Evolutionary conservation across 2,888 invertebrate species (phyloP).

Genomic region (Dicyrtoma fusca): DNA sequence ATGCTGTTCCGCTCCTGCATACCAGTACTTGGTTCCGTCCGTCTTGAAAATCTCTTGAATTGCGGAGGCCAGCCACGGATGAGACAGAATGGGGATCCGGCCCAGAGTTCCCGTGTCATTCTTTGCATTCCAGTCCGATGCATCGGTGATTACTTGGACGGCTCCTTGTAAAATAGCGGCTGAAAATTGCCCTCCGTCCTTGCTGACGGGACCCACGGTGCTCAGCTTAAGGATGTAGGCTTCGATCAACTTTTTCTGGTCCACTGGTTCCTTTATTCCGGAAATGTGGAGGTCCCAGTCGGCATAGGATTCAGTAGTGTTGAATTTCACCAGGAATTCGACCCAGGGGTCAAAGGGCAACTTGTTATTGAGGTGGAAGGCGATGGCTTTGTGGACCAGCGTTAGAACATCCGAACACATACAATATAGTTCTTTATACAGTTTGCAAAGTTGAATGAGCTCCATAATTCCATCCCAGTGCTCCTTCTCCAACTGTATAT

Average conservation of each 20-base stretch:
- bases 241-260: neutral
- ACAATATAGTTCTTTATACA: conserved; percentile 45
- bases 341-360: neutral
- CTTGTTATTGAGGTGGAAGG: neutral
- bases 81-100: neutral
- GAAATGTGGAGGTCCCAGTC: neutral
- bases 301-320: neutral
- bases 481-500: conserved; percentile 37
- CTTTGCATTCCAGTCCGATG: neutral
- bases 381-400: conserved; percentile 1
- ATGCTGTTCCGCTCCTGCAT: neutral
- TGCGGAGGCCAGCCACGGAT: neutral
- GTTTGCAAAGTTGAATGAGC: conserved; percentile 44
- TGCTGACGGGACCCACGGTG: neutral
- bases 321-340: neutral
- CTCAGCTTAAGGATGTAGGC: neutral
- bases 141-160: too few relatives aligned
- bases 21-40: neutral
- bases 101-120: neutral
- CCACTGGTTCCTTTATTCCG: neutral
- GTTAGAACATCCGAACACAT: conserved; percentile 41
- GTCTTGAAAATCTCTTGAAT: neutral
- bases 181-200: neutral
- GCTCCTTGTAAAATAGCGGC: neutral
- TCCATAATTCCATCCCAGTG: conserved; percentile 48